Conservation (phyloP, 37 sponge, comb jelly and placozoan species). For the Cliona cf. orientalis region DNA sequence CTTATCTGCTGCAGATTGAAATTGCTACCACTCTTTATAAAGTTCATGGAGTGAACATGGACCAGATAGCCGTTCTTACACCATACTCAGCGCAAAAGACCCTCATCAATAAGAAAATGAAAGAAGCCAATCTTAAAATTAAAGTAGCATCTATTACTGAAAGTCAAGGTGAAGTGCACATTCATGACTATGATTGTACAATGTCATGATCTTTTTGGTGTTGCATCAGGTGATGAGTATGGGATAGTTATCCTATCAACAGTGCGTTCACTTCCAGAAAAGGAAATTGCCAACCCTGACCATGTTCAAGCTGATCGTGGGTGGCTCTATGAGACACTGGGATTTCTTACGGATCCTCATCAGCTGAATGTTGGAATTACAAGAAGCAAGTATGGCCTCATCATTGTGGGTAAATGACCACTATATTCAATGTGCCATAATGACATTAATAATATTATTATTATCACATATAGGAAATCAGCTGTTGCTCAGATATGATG, state of each 20-base stretch:
- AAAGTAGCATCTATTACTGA: slow-evolving; percentile 35
- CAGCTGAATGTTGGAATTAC: slow-evolving; percentile 68
- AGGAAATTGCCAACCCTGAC: background rate
- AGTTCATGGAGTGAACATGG: background rate
- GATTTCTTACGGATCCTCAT: slow-evolving; percentile 55
- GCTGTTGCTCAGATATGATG: slow-evolving; percentile 25
- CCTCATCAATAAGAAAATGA: background rate
- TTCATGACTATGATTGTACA: background rate
- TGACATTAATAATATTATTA: background rate
- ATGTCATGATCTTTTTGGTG: background rate
- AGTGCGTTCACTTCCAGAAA: slow-evolving; percentile 24
- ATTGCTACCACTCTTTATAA: slow-evolving; percentile 10
- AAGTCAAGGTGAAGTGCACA: slow-evolving; percentile 39
- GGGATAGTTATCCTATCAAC: slow-evolving; percentile 60
- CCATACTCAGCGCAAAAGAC: slow-evolving; percentile 65
- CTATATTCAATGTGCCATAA: background rate
- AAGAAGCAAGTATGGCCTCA: slow-evolving; percentile 54
- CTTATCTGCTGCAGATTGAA: slow-evolving; percentile 17
- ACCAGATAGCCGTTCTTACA: slow-evolving; percentile 50
- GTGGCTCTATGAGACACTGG: slow-evolving; percentile 48
- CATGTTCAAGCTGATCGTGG: background rate
- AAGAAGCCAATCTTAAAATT: slow-evolving; percentile 7
- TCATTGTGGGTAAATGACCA: slow-evolving; percentile 49
- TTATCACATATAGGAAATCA: slow-evolving; percentile 17
- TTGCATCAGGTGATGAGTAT: slow-evolving; percentile 43